phyloP scores from a whole-genome alignment of 2,888 invertebrate species.

The Agrochola macilenta region DNA sequence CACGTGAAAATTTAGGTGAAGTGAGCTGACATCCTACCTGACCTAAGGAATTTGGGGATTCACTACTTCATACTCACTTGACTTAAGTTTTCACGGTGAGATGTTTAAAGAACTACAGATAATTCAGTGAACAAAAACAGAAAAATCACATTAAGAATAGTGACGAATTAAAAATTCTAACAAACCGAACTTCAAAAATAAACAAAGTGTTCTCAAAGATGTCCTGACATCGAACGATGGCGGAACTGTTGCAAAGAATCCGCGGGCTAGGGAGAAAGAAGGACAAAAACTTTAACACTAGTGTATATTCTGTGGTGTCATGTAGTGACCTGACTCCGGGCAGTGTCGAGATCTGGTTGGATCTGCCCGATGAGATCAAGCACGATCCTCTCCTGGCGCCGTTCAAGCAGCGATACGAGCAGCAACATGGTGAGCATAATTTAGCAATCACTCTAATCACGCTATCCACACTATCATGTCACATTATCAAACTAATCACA shows the following conservation, averaged over 20 bases:
- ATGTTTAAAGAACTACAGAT: neutral
- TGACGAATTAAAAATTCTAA: neutral
- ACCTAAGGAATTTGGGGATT: no score
- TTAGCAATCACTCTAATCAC: neutral
- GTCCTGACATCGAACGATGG: conserved; percentile 71
- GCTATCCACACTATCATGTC: no score
- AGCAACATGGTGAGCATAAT: conserved; percentile 82
- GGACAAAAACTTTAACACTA: conserved; percentile 66
- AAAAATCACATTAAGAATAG: neutral
- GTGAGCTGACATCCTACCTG: no score
- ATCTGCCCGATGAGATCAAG: conserved; percentile 92
- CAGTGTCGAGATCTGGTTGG: conserved; percentile 92
- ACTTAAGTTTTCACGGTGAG: neutral
- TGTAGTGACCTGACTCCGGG: conserved; percentile 91
- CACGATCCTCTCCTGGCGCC: conserved; percentile 92
- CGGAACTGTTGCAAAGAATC: conserved; percentile 69
- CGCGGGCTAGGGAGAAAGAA: conserved; percentile 54
- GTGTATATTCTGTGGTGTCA: conserved; percentile 87
- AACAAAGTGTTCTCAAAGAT: conserved; percentile 25
- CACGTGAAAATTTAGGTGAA: no score
- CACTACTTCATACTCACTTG: neutral
- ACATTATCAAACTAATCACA: neutral
- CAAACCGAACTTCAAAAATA: neutral
- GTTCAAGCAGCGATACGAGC: conserved; percentile 90
- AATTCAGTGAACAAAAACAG: neutral